Evolutionary conservation across 2,888 invertebrate genomes (phyloP).

Genomic region (Odontothrips loti): DNA sequence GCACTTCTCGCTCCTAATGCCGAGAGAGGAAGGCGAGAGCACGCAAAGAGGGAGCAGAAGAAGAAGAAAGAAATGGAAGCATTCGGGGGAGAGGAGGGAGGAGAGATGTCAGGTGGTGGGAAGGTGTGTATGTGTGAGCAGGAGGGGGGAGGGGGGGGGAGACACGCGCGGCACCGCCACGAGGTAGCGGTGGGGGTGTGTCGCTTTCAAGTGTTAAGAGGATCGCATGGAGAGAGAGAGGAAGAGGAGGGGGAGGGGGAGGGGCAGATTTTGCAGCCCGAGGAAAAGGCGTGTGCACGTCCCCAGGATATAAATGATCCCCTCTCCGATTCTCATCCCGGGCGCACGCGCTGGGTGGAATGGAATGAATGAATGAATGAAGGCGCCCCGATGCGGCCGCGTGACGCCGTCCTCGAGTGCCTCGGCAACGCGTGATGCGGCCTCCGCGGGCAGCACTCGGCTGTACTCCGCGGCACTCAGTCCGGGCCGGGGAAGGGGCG

Average conservation of each 20-base stretch:
- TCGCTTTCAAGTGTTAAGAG: constrained; percentile 1
- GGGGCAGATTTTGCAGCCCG: not conserved
- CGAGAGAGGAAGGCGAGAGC: not conserved
- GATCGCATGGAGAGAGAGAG: not conserved
- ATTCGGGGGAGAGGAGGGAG: not conserved
- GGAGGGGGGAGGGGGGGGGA: not conserved
- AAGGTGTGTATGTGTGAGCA: not conserved
- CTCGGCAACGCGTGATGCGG: not conserved
- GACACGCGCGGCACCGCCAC: not conserved
- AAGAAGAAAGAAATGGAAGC: not conserved
- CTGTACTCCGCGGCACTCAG: no score
- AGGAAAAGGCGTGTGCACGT: not conserved
- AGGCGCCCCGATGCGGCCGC: not conserved
- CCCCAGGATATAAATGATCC: not conserved
- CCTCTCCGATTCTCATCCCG: not conserved
- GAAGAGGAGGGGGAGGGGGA: not conserved
- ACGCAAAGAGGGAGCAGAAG: not conserved
- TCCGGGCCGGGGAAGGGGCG: no score
- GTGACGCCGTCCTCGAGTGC: not conserved
- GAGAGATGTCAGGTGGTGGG: not conserved
- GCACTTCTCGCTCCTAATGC: not conserved
- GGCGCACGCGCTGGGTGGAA: not conserved
- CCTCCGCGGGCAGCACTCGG: not conserved
- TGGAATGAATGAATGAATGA: no score
- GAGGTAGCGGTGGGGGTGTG: not conserved